Percentiles rank a stretch among this genome's conserved stretches.
Conservation (phyloP, 2,888 invertebrate genomes). For the Chalcosyrphus nemorum region DNA sequence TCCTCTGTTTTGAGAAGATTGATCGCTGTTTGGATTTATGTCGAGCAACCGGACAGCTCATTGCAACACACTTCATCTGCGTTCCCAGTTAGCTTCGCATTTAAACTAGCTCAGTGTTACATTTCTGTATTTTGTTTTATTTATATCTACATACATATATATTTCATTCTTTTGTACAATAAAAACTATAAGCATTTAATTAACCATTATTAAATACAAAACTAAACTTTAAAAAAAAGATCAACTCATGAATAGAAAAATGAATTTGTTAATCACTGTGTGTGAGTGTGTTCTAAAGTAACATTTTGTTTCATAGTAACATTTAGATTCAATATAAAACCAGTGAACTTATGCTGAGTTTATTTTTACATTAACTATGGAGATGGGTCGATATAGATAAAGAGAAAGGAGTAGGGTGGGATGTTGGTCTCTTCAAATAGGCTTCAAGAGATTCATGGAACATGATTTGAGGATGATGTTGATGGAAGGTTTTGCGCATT, state of each 20-base stretch:
- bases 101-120: no score
- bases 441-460: background rate
- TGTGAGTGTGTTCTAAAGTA: background rate
- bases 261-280: constrained; percentile 29
- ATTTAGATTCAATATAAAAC: constrained; percentile 33
- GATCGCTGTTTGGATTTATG: no score
- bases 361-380: constrained; percentile 7
- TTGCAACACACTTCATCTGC: no score
- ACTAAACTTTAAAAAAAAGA: constrained; percentile 7
- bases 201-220: constrained; percentile 8
- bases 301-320: background rate
- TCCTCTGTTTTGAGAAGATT: no score
- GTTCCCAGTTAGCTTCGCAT: no score
- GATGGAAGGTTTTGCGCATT: constrained; percentile 20
- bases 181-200: constrained; percentile 28
- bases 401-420: constrained; percentile 22
- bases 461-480: background rate
- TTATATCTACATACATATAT: constrained; percentile 15
- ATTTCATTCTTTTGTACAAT: constrained; percentile 31
- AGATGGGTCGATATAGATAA: background rate
- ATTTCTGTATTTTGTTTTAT: constrained; percentile 9
- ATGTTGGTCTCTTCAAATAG: background rate
- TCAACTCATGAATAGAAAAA: background rate
- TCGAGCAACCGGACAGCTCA: no score
- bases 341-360: background rate